Conservation (phyloP, 1,140 invertebrate genomes). For the Drosophila subobscura region DNA sequence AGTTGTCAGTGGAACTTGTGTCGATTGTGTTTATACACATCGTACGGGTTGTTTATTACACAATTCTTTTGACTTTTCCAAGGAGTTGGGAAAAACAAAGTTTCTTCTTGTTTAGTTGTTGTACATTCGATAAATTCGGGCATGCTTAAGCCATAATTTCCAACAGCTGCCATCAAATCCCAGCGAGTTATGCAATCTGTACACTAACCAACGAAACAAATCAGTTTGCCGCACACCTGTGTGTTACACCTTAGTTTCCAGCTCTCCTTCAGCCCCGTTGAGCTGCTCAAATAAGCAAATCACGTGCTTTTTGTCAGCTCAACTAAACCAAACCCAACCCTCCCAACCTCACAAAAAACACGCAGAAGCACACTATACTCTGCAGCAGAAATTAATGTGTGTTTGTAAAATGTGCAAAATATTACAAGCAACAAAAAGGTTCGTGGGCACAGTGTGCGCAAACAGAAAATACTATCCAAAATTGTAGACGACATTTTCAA, state of each 20-base stretch:
- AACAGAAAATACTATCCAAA: too few species aligned
- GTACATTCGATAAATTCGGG: background rate
- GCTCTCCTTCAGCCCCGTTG: constrained; percentile 1
- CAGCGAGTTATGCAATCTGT: constrained; percentile 50
- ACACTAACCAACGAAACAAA: constrained; percentile 45
- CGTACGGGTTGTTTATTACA: background rate
- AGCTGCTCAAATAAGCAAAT: constrained; percentile 65
- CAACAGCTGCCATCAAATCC: constrained; percentile 51
- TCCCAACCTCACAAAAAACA: constrained; percentile 7
- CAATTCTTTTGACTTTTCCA: background rate
- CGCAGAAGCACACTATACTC: constrained; percentile 6
- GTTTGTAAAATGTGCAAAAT: constrained; percentile 51
- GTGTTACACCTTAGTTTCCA: background rate
- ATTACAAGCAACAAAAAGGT: constrained; percentile 24
- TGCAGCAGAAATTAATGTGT: constrained; percentile 55
- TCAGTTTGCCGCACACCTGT: constrained; percentile 53
- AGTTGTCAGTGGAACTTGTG: constrained; percentile 18
- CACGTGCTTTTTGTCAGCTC: constrained; percentile 63
- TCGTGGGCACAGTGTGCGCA: background rate
- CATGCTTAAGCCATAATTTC: constrained; percentile 38
- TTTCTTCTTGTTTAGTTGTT: too few species aligned
- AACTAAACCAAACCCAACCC: constrained; percentile 41
- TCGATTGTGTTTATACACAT: background rate
- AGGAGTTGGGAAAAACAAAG: too few species aligned
- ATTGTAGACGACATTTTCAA: too few species aligned